Evolutionary conservation across 2,113 vertebrate species (phyloP).

Genomic region (Mirounga angustirostris): DNA sequence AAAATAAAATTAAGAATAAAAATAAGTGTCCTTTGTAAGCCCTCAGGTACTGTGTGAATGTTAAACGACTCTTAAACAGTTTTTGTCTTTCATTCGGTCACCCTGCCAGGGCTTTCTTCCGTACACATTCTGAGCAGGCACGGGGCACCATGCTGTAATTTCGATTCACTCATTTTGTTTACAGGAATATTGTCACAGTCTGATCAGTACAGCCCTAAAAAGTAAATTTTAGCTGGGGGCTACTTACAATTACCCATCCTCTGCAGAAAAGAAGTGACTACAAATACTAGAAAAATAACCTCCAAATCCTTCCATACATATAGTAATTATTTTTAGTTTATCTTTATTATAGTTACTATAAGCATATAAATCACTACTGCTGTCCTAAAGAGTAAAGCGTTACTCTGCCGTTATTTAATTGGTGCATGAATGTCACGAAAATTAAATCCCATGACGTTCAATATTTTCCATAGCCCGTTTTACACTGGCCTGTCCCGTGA

Average conservation of each 20-base stretch:
- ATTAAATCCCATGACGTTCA: background rate
- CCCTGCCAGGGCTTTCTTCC: background rate
- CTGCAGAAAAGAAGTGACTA: background rate
- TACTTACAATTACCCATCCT: background rate
- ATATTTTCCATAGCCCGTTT: conserved; percentile 38
- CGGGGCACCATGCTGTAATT: background rate
- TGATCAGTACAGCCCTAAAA: background rate
- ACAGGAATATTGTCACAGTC: background rate
- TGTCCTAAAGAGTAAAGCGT: conserved; percentile 8
- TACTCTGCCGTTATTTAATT: background rate
- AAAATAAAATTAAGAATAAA: conserved; percentile 49
- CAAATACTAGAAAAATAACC: conserved; percentile 9
- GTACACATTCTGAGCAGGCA: background rate
- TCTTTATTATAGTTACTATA: background rate
- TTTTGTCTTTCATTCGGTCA: background rate
- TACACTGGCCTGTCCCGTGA: background rate
- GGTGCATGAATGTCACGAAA: conserved; percentile 28
- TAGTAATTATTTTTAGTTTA: conserved; percentile 30
- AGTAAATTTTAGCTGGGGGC: background rate
- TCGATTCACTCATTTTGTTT: background rate
- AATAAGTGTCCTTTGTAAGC: background rate
- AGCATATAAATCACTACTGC: background rate
- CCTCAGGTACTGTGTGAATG: background rate
- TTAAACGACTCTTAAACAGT: background rate
- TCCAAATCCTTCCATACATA: background rate